Base-by-base conservation (phyloP, 23 tunicate species). In the Ciona savignyi region DNA sequence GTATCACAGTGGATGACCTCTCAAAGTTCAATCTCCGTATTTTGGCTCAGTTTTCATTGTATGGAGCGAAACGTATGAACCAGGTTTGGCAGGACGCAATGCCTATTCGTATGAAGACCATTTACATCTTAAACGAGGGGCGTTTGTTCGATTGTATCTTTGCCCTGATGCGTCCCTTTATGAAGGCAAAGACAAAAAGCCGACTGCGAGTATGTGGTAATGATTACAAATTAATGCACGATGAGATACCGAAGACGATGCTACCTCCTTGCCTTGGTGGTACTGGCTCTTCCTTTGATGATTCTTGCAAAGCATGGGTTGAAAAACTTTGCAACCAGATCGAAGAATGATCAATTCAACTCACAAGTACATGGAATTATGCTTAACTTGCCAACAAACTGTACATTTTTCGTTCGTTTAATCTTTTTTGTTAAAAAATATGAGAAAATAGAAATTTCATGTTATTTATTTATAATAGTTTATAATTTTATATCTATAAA, bases 191-290 rank as follows among this genome's bases (percentile, higher is more conserved):
- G n/a, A n/a, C n/a, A n/a, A n/a, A n/a, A n/a, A n/a, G n/a, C n/a
- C n/a, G n/a, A n/a, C n/a, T n/a, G n/a, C n/a, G n/a, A n/a, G n/a
- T n/a, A n/a, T n/a, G n/a, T n/a, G n/a, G n/a, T n/a, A n/a, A n/a
- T n/a, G n/a, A n/a, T n/a, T n/a, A n/a, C n/a, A n/a, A n/a, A n/a
- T n/a, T n/a, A n/a, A n/a, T n/a, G n/a, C n/a, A n/a, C n/a, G n/a
- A n/a, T n/a, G n/a, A n/a, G 23, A 27, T 81, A 21, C 80, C 74
- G 22, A 51, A 33, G 2, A 23, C 27, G 20, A 62, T 30, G 0
- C 73, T 81, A 0, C 86, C 86, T 6, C 27, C 63, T 9, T 81
- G 63, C 62, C 68, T 81, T 24, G 80, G 74, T n/a, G 86, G 86
- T 11, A 74, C 79, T 0, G 86, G 79, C 0, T 63, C 66, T 34